Evolutionary conservation across 2,113 vertebrate genomes (phyloP), one percentile per base, ranked within the genome.

Genomic region (Centropristis striata): DNA sequence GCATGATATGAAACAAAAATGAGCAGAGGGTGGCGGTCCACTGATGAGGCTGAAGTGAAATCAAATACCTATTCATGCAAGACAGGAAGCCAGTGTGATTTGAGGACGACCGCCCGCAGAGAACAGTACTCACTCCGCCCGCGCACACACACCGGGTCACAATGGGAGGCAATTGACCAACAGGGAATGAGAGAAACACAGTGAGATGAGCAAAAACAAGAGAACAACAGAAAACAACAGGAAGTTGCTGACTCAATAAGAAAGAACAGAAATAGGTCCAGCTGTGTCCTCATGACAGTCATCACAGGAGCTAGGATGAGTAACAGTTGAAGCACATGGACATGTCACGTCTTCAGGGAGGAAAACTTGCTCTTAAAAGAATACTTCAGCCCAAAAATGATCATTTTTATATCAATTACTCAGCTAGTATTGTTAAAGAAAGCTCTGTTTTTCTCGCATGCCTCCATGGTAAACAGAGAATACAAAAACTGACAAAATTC

Each of bases 1-100:
- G 73, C 50, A 64, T 78, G 81, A 70, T 46, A 69, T 75, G 69
- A 72, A 58, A 69, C 64, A 61, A 70, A 70, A 75, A 87, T 80
- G 69, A 83, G 86, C 60, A 64, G 79, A 85, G 57, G 28, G 70
- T 75, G 90, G 76, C 21, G 57, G 44, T 65, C 81, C 81, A 68
- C 80, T 66, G 78, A 88, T 88, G 89, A 87, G 65, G 80, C 90
- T 83, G 46, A 78, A 90, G 89, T 91, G 91, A 95, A 94, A 75
- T 92, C 87, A 92, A 92, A 95, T 96, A 97, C 96, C 95, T 96
- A 97, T 94, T 96, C 95, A 96, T 95, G 95, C 95, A 96, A 93
- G 95, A 92, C 90, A 94, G 94, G 94, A 88, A 86, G 90, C 86
- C 86, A 87, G 86, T 78, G 89, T 86, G 95, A 92, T 90, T n/a